Evolutionary conservation across 2,888 invertebrate genomes (phyloP), one percentile per base, ranked within the genome.

Genomic region (Apocheima hispidaria): DNA sequence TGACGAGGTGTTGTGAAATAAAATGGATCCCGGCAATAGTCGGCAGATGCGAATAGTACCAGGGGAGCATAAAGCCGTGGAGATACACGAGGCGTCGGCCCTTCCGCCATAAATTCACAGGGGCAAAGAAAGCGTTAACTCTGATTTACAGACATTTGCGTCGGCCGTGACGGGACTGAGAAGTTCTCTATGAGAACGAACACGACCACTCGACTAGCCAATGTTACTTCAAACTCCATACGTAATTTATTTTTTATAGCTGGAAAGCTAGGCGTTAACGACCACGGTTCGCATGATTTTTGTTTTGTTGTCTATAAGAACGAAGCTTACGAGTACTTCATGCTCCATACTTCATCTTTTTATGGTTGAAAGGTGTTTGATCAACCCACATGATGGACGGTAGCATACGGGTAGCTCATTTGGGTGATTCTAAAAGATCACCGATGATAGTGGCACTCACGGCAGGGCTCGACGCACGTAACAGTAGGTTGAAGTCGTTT

Each of bases 61-160:
- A 78, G 79, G 81, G 68, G 73, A 76, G 71, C 77, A 82, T 74
- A 75, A 78, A 78, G 73, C 72, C 74, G 71, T 68, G 73, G 77
- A 82, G 81, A 81, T 78, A 79, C 79, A 82, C 78, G 74, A 78
- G 70, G 77, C 79, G 78, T 75, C 79, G 79, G 76, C 77, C 78
- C 75, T 79, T 75, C 69, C 73, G 73, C 84, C 75, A 85, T 88
- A 88, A 88, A 88, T 90, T 83, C 78, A 72, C 70, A 65, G 74
- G 72, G 74, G 83, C 75, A 83, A 86, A 86, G 84, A 88, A 87
- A 86, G 82, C 83, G 82, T 86, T 88, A 88, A 86, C 87, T 78
- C 83, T 88, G 88, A 90, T 88, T 88, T 89, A 88, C 82, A 72
- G 83, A 79, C 82, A 77, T 78, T 80, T 77, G 68, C 78, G 79